Base-by-base conservation (phyloP, 2,888 invertebrate species). In the Acrobeloides nanus region DNA sequence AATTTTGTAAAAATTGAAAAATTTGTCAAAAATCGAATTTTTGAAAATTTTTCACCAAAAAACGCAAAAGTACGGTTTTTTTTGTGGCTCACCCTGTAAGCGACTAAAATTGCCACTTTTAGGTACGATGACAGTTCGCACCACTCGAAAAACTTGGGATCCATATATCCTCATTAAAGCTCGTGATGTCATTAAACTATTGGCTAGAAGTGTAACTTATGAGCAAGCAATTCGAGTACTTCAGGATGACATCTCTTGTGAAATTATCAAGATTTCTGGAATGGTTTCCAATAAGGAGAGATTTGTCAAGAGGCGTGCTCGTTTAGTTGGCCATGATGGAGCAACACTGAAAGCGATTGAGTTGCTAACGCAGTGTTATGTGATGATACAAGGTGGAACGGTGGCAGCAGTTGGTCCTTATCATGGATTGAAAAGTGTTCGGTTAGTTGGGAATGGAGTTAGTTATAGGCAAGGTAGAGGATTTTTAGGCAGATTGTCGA, bases 101-200 rank as follows among this genome's bases (percentile, higher is more conserved):
- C n/a, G n/a, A n/a, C n/a, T n/a, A n/a, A n/a, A n/a, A n/a, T n/a
- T n/a, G n/a, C n/a, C n/a, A n/a, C n/a, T n/a, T n/a, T n/a, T n/a
- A n/a, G n/a, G 70, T 31, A 72, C 88, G 66, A 86, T 99, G 85
- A 83, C 84, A 0, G 97, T 99, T 0, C 82, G 81, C 75, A 97
- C 97, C 0, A 92, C 92, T 0, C 63, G 78, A 10, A 92, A 93
- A 79, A 95, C 95, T 1, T 97, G 89, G 89, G 97, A 99, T 79
- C 97, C 97, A 0, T 95, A 86, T 64, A 86, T 92, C 44, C 87
- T 97, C 35, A 81, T 99, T 24, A 95, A 95, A 78, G 89, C 92
- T 0, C 81, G 95, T 53, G 97, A 97, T 75, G 81, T 95, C 79
- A 86, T 97, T 65, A 93, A 90, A 75, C 78, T 99, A 2, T 77